Base-by-base conservation (phyloP, 2,113 vertebrate genomes). In the Solenodon paradoxus region DNA sequence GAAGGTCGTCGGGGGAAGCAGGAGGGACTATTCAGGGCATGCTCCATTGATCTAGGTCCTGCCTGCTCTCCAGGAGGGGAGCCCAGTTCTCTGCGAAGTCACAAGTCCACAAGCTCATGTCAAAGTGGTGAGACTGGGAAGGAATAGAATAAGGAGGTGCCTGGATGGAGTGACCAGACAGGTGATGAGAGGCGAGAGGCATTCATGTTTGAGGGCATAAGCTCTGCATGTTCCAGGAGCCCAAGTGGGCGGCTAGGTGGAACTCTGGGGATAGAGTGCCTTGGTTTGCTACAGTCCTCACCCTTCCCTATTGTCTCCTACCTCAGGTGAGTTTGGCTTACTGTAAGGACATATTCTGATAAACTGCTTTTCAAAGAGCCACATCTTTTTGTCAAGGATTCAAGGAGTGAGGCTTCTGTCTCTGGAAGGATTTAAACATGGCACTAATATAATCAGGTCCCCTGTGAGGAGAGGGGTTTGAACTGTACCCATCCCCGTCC, bases 341-440 rank as follows among this genome's bases (percentile, higher is more conserved):
- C 2, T 5, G 32, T 1, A 15, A 68, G 55, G n/a, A 68, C n/a
- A n/a, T n/a, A n/a, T 40, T 47, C 40, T 4, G 20, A 47, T 49
- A 16, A 79, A n/a, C 9, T 49, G 59, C 26, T 83, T 53, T 64
- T 55, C 4, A 32, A 19, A 49, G 38, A 32, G 9, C 10, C 35
- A 45, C 9, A 0, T 38, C 9, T 45, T 35, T 68, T 40, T 7
- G 8, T 20, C 10, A 3, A 30, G 53, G 42, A 71, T 6, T 20
- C 10, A 3, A 30, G 53, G 42, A 71, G 24, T 0, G 28, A 79
- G 28, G 42, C 7, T 32, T 64, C 49, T 0, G 1, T 64, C 20
- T 45, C 75, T 53, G 32, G 13, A 81, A 95, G 92, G 88, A 95
- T 85, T 97, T 80, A 92, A 95, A 95, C 90, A 47, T 47, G 45